phyloP scores from a whole-genome alignment of 1,140 invertebrate species.

The Trypoxylus dichotomus region DNA sequence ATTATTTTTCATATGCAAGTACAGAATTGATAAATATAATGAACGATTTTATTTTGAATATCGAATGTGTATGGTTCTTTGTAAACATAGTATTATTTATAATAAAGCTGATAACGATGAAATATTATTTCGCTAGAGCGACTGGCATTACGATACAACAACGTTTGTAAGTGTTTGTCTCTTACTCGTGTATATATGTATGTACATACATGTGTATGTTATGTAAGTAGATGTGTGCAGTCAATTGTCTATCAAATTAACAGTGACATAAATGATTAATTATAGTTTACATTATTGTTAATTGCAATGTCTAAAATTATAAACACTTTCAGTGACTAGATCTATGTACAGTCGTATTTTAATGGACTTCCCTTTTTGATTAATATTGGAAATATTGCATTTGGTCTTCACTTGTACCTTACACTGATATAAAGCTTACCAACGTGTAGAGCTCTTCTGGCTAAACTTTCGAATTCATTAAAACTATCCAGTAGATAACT shows the following conservation, averaged over 20 bases:
- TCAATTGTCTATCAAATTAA: background rate
- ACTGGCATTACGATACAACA: background rate
- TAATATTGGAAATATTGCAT: background rate
- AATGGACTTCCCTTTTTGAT: no score
- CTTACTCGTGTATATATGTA: background rate
- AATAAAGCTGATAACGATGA: background rate
- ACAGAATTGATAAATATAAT: no score
- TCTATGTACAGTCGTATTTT: no score
- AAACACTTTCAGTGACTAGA: no score
- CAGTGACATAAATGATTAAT: background rate
- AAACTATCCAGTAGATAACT: slow-evolving; percentile 73
- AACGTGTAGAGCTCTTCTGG: slow-evolving; percentile 68
- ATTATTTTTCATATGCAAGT: no score
- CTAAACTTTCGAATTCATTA: slow-evolving; percentile 71
- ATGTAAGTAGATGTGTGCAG: background rate
- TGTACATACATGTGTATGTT: background rate
- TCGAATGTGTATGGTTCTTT: background rate
- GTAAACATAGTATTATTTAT: background rate
- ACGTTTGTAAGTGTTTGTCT: background rate
- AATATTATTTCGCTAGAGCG: background rate
- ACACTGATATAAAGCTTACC: slow-evolving; percentile 54
- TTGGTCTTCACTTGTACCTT: background rate
- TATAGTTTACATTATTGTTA: background rate
- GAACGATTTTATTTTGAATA: no score
- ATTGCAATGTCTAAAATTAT: no score